A percentile compares a stretch with the other conserved stretches of the same genome.
These are phyloP conservation scores for Cyprinella venusta DNA, from an alignment of 2,797 vertebrate species.

Conservation along the genomic window DNA sequence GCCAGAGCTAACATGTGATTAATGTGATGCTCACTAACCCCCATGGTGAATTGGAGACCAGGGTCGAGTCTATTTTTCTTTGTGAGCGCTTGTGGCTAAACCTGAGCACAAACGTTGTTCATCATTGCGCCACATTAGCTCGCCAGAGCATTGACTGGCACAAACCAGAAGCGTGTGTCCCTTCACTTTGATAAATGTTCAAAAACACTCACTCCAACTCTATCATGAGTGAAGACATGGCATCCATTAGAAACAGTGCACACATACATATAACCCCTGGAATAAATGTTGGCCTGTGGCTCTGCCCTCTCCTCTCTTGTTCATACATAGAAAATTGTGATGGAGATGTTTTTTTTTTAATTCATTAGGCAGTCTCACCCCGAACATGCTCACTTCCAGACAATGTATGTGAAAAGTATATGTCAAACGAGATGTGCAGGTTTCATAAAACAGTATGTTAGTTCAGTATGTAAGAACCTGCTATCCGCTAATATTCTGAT, in stretches of 20 bases:
- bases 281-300: slow-evolving; percentile 28
- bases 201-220: slow-evolving; percentile 68
- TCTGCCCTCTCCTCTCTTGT: slow-evolving; percentile 19
- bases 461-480: background rate
- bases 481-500: background rate
- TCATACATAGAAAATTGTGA: slow-evolving; percentile 9
- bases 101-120: slow-evolving; percentile 78
- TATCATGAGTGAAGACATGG: slow-evolving; percentile 76
- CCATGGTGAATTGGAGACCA: slow-evolving; percentile 80
- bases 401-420: background rate
- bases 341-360: background rate
- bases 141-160: slow-evolving; percentile 75
- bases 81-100: slow-evolving; percentile 79
- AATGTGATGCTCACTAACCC: slow-evolving; percentile 74
- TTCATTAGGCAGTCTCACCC: background rate
- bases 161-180: slow-evolving; percentile 73
- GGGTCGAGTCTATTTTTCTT: slow-evolving; percentile 82
- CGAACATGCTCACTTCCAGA: background rate
- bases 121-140: slow-evolving; percentile 76
- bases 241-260: slow-evolving; percentile 75
- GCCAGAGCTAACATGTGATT: slow-evolving; percentile 74
- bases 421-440: background rate
- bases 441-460: background rate
- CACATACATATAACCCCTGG: slow-evolving; percentile 35
- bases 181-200: slow-evolving; percentile 80